Evolutionary conservation across 2,113 vertebrate genomes (phyloP).

Genomic region (Grammomys dolichurus): DNA sequence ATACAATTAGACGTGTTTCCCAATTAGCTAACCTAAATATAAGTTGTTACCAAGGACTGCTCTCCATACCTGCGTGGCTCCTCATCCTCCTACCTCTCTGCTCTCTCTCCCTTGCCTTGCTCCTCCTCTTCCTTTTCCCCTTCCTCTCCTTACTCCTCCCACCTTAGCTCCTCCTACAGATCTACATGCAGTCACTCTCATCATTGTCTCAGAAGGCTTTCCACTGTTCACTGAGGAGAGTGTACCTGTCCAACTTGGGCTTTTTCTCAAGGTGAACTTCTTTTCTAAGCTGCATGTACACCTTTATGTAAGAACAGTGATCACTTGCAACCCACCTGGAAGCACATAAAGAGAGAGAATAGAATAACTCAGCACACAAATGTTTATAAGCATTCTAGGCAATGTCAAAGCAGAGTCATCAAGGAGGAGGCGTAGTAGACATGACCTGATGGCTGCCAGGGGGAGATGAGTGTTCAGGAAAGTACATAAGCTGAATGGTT

Average conservation of each 20-base stretch:
- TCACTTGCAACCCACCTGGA: background rate
- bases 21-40: no score
- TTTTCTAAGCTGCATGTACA: background rate
- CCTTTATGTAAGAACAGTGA: background rate
- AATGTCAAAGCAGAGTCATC: background rate
- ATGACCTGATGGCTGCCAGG: background rate
- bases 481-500: background rate
- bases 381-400: background rate
- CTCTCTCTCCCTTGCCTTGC: no score
- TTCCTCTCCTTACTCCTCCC: no score
- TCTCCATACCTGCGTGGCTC: no score
- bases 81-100: no score
- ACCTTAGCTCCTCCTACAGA: no score
- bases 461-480: background rate
- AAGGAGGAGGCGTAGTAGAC: background rate
- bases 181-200: background rate
- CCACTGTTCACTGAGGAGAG: background rate
- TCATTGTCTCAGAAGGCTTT: background rate
- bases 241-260: background rate
- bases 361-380: background rate
- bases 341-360: background rate
- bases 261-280: background rate
- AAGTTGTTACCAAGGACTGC: no score
- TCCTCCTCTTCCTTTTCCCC: no score
- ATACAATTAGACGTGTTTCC: no score